Percentiles rank a stretch among this genome's conserved stretches.
Evolutionary conservation across 2,888 invertebrate species (phyloP).

Genomic region (Mermis nigrescens): DNA sequence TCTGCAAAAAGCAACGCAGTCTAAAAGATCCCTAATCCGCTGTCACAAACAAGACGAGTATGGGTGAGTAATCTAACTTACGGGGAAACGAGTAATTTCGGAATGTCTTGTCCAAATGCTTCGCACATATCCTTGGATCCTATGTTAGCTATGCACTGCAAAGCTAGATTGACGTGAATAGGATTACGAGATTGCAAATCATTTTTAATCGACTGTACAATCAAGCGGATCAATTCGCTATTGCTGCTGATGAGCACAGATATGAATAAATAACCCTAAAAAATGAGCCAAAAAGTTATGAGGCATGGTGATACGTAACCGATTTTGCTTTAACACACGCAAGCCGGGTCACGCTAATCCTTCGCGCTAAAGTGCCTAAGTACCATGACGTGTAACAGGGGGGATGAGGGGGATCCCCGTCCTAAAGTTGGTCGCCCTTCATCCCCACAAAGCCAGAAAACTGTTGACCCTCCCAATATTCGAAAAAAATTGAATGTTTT

Average conservation of each 20-base stretch:
- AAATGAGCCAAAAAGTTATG: too few species aligned
- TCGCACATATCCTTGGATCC: conserved; percentile 99
- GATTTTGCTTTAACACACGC: too few species aligned
- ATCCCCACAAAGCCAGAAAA: too few species aligned
- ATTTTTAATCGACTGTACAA: conserved; percentile 96
- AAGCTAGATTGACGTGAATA: conserved; percentile 87
- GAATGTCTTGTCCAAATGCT: conserved; percentile 91
- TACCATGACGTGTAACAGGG: too few species aligned
- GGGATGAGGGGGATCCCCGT: too few species aligned
- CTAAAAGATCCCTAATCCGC: not conserved
- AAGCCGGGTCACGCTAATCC: too few species aligned
- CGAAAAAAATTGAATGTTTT: too few species aligned
- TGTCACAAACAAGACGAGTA: not conserved
- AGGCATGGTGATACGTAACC: too few species aligned
- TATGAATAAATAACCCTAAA: conserved; percentile 90
- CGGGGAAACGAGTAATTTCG: conserved; percentile 83
- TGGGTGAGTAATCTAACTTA: conserved; percentile 11
- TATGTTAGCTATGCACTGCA: conserved; percentile 98
- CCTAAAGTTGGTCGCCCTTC: too few species aligned
- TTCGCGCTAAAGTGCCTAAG: too few species aligned
- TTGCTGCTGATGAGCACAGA: conserved; percentile 96
- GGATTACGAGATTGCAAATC: conserved; percentile 74
- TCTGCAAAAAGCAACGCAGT: too few species aligned
- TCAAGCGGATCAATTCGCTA: conserved; percentile 93
- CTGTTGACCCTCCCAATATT: too few species aligned